Conservation (phyloP, 1,140 invertebrate genomes). For the Zaprionus gabonicus region DNA sequence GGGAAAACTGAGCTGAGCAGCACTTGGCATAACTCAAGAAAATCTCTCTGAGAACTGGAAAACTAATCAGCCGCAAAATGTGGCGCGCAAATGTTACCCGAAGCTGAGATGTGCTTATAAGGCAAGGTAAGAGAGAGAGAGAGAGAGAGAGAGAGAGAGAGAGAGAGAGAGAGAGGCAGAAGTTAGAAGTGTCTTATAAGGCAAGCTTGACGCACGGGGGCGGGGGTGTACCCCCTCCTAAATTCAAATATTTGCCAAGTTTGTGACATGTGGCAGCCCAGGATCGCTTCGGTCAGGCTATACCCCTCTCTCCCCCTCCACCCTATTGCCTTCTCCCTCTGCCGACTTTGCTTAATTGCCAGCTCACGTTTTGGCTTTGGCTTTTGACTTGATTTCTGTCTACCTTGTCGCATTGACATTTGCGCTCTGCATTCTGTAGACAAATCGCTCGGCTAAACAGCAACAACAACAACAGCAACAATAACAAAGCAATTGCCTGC, state of each 20-base stretch:
- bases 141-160: neutral
- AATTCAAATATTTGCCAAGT: conserved; percentile 30
- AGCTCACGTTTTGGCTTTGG: conserved; percentile 74
- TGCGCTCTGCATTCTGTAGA: conserved; percentile 60
- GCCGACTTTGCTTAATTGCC: conserved; percentile 72
- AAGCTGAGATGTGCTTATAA: neutral
- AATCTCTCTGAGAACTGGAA: conserved; percentile 31
- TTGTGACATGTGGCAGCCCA: conserved; percentile 1
- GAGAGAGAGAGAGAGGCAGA: neutral
- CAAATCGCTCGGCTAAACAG: conserved; percentile 66
- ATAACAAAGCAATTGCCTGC: conserved; percentile 37
- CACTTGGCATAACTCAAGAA: conserved; percentile 3
- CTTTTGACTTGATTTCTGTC: conserved; percentile 66
- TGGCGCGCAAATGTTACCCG: neutral
- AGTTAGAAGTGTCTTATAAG: neutral
- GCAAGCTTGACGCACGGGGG: neutral
- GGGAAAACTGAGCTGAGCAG: conserved; percentile 16
- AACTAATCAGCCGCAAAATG: conserved; percentile 49
- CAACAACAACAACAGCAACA: conserved; percentile 27
- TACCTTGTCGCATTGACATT: conserved; percentile 52
- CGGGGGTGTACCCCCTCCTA: neutral
- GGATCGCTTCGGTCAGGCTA: conserved; percentile 16
- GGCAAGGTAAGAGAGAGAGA: neutral
- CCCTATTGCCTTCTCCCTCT: neutral
- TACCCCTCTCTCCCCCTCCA: neutral